These are phyloP conservation scores for Bursaphelenchus mucronatus DNA, from an alignment of 1,140 invertebrate species.

Conservation along the genomic window DNA sequence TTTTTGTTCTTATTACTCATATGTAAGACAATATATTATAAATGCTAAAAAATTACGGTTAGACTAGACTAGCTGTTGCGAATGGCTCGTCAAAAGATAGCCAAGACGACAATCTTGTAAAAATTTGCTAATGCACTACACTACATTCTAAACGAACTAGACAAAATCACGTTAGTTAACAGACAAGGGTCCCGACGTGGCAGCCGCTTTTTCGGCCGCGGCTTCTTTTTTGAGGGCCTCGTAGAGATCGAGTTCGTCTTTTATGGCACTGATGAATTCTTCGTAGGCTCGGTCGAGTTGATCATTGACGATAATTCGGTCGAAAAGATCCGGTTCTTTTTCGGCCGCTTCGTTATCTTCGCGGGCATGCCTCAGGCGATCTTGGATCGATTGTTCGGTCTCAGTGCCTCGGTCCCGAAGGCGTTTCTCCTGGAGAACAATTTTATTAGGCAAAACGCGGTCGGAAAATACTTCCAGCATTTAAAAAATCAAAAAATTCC, in stretches of 20 bases:
- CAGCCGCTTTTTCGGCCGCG: neutral
- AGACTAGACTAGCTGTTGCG: too few species aligned
- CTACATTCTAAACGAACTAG: neutral
- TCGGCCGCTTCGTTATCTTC: constrained; percentile 76
- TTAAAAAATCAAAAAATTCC: too few species aligned
- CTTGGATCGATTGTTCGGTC: constrained; percentile 76
- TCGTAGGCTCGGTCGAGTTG: constrained; percentile 80
- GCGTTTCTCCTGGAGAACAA: constrained; percentile 69
- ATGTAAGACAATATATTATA: too few species aligned
- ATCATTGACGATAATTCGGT: constrained; percentile 85
- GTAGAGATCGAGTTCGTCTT: constrained; percentile 40
- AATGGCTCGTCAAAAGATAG: neutral
- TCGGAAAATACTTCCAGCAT: too few species aligned
- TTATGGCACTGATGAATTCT: constrained; percentile 65
- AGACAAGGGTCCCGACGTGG: neutral
- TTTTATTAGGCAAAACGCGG: constrained; percentile 8
- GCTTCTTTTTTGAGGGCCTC: neutral
- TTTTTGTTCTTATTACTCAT: too few species aligned
- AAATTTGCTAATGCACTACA: neutral
- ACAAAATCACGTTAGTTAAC: neutral
- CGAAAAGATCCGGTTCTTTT: constrained; percentile 76
- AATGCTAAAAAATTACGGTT: too few species aligned
- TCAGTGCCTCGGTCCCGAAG: constrained; percentile 78
- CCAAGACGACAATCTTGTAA: constrained; percentile 8
- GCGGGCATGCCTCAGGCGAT: constrained; percentile 71